Evolutionary conservation across 2,797 vertebrate genomes (phyloP).

Genomic region (Mus caroli): DNA sequence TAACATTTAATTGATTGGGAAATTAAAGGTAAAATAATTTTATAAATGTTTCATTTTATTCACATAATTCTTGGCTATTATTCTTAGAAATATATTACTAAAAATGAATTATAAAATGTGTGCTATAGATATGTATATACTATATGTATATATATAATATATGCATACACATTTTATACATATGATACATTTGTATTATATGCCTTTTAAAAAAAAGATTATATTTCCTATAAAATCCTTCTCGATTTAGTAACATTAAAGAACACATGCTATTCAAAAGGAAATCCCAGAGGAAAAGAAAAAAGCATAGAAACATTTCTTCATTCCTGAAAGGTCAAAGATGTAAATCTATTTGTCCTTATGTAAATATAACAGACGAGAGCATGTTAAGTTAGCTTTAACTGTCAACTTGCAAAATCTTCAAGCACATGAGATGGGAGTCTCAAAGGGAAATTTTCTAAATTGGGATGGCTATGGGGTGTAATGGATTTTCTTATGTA

Average conservation of each 20-base stretch:
- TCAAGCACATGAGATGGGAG: not conserved
- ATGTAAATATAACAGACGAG: not conserved
- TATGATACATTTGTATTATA: conserved; percentile 65
- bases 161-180: not conserved
- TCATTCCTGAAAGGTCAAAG: not conserved
- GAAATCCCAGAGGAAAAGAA: not conserved
- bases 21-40: not conserved
- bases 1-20: not conserved
- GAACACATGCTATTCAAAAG: not conserved
- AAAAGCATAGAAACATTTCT: not conserved
- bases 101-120: not conserved
- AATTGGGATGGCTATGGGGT: not conserved
- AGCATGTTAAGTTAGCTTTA: not conserved
- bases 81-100: not conserved
- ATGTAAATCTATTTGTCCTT: not conserved
- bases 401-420: not conserved
- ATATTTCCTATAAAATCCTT: not conserved
- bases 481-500: not conserved
- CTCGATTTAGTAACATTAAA: conserved; percentile 25
- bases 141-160: not conserved
- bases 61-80: not conserved
- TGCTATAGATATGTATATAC: not conserved
- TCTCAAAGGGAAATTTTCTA: not conserved
- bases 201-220: conserved; percentile 19
- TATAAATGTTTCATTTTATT: conserved; percentile 20